A percentile compares a stretch with the other conserved stretches of the same genome.
Conservation (phyloP, 1,140 invertebrate genomes). For the Stegodyphus dumicola region DNA sequence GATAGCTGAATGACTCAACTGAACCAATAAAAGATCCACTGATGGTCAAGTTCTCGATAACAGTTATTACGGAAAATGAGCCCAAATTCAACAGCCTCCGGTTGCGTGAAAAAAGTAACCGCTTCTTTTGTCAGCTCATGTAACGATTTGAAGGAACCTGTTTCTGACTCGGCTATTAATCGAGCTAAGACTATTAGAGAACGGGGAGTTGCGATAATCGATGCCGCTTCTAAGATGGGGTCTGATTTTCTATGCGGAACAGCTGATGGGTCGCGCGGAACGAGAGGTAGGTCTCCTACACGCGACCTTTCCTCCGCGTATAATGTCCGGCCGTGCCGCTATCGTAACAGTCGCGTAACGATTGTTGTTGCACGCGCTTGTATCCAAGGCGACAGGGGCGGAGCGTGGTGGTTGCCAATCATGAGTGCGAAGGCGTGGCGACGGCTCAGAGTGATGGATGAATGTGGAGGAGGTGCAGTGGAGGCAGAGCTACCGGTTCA, state of each 20-base stretch:
- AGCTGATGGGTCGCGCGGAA: background rate
- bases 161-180: background rate
- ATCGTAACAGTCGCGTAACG: conserved; percentile 5
- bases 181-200: background rate
- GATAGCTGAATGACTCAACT: too few relatives aligned
- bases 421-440: conserved; percentile 10
- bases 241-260: background rate
- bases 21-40: too few relatives aligned
- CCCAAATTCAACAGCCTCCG: background rate
- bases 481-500: conserved; percentile 1
- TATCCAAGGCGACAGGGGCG: conserved; percentile 26
- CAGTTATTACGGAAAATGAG: too few relatives aligned
- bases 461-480: background rate
- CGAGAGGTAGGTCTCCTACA: background rate
- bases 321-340: background rate
- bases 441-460: conserved; percentile 13
- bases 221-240: background rate
- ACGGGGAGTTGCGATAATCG: background rate
- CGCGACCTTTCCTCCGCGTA: background rate
- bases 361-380: conserved; percentile 26
- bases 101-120: background rate
- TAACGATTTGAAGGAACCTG: background rate
- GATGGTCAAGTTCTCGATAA: too few relatives aligned
- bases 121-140: background rate
- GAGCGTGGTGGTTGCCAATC: conserved; percentile 10